Evolutionary conservation across 2,797 vertebrate species (phyloP).

Genomic region (Muscicapa striata): DNA sequence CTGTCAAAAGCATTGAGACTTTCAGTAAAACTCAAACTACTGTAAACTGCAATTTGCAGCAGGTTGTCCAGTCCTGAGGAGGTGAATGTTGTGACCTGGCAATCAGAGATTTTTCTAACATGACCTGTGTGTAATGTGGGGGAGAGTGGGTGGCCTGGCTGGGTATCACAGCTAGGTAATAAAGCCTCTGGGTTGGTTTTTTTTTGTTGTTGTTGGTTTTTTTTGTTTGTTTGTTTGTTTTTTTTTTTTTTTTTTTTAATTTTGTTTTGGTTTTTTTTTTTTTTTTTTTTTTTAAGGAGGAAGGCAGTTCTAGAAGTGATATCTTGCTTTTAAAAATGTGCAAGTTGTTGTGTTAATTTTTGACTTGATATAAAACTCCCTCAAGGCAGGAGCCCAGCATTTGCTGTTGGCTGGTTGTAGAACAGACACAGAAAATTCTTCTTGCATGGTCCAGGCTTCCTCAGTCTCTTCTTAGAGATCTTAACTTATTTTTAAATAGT

Average conservation of each 20-base stretch:
- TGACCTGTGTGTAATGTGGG: neutral
- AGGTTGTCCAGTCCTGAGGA: neutral
- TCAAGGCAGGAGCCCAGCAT: neutral
- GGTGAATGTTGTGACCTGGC: neutral
- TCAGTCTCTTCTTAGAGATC: neutral
- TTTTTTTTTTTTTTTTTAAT: neutral
- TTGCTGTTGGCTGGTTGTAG: neutral
- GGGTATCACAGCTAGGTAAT: rapidly evolving
- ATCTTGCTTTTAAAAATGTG: neutral
- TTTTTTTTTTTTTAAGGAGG: neutral
- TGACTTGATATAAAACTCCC: neutral
- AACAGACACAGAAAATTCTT: neutral
- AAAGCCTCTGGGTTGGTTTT: rapidly evolving
- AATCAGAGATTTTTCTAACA: neutral
- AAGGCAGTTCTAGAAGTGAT: neutral
- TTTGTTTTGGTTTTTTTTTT: neutral
- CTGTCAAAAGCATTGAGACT: neutral
- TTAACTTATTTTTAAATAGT: neutral
- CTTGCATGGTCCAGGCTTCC: neutral
- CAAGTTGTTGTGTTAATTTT: neutral
- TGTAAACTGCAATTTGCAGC: neutral
- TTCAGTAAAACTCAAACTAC: neutral
- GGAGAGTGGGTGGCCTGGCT: neutral
- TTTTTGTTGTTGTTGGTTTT: no score
- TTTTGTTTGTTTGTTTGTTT: neutral